These are phyloP conservation scores for Osmoderma eremita DNA, from an alignment of 2,888 invertebrate species.

Conservation along the genomic window DNA sequence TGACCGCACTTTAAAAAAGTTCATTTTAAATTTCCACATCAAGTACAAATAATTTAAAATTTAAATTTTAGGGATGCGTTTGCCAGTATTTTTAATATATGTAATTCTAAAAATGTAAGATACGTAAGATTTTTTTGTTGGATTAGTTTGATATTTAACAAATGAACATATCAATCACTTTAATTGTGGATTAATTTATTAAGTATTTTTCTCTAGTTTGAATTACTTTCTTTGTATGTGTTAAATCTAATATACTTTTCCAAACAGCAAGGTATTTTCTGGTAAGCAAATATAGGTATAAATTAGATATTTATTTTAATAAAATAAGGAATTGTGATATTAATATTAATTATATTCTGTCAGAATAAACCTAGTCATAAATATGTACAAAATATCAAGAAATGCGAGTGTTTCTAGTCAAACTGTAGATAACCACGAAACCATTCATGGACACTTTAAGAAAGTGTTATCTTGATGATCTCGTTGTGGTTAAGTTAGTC, in stretches of 20 bases:
- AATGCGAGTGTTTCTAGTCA: slow-evolving; percentile 55
- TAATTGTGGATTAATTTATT: neutral
- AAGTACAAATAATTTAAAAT: slow-evolving; percentile 21
- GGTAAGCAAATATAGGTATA: neutral
- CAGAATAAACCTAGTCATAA: slow-evolving; percentile 37
- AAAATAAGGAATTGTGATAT: slow-evolving; percentile 39
- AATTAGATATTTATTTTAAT: slow-evolving; percentile 2
- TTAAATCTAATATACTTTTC: neutral
- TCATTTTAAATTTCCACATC: slow-evolving; percentile 29
- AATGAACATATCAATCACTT: no score
- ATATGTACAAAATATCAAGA: slow-evolving; percentile 32
- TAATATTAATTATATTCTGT: slow-evolving; percentile 30
- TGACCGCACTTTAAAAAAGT: slow-evolving; percentile 59
- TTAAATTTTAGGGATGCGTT: slow-evolving; percentile 33
- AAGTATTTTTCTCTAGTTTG: neutral
- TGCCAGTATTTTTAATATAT: slow-evolving; percentile 36
- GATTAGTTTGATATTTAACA: no score
- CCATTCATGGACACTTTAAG: slow-evolving; percentile 25
- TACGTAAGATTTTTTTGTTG: slow-evolving; percentile 1
- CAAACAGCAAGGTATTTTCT: neutral
- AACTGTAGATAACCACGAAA: slow-evolving; percentile 52
- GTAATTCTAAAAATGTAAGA: no score
- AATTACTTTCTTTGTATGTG: neutral
- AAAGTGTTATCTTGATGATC: slow-evolving; percentile 41
- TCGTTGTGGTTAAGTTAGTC: slow-evolving; percentile 36